Evolutionary conservation across 2,797 vertebrate species (phyloP).

Genomic region (Esox masquinongy): DNA sequence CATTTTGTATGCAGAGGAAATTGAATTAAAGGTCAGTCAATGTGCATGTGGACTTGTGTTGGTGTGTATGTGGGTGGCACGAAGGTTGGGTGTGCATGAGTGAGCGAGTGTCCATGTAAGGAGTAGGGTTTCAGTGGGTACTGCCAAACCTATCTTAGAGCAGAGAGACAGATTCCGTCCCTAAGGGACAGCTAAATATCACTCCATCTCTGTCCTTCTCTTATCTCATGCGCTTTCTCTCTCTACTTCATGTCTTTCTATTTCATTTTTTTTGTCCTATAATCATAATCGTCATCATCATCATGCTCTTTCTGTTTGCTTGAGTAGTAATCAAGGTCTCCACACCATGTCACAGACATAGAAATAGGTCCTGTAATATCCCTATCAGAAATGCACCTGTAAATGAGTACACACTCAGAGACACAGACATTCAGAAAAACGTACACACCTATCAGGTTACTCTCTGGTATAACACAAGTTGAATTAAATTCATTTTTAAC

Average conservation of each 20-base stretch:
- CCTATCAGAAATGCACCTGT: background rate
- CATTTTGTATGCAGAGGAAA: background rate
- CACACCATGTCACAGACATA: background rate
- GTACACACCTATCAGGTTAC: background rate
- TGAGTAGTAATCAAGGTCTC: no score
- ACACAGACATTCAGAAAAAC: constrained; percentile 9
- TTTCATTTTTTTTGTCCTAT: background rate
- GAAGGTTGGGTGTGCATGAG: background rate
- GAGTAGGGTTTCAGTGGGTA: background rate
- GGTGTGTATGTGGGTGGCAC: background rate
- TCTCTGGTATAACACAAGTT: background rate
- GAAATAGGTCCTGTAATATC: background rate
- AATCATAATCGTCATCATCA: background rate
- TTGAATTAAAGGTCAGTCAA: background rate
- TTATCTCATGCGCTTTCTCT: no score
- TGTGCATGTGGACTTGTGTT: constrained; percentile 4
- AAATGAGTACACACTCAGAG: constrained; percentile 4
- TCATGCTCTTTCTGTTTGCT: background rate
- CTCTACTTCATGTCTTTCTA: background rate
- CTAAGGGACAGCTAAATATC: background rate
- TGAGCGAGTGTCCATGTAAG: no score
- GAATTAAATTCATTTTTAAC: background rate
- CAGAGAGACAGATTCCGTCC: background rate
- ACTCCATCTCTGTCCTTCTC: background rate
- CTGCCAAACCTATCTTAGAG: background rate